Percentiles rank a stretch among this genome's conserved stretches.
phyloP scores from a whole-genome alignment of 2,797 vertebrate genomes.

The Vespertilio murinus region DNA sequence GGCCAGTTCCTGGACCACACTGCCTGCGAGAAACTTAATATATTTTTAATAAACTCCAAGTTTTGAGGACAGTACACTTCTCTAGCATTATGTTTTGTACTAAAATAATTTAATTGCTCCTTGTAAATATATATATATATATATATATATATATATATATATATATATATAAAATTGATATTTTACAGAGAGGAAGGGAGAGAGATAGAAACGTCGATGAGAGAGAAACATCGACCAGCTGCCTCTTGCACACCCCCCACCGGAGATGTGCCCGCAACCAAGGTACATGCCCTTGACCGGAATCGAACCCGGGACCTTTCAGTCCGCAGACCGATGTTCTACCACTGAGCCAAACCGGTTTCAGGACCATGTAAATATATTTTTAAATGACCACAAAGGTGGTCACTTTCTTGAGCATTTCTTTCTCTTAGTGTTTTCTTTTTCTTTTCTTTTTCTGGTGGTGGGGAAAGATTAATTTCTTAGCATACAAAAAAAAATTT shows the following conservation, averaged over 20 bases:
- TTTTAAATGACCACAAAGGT: background rate
- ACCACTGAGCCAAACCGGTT: too few species aligned
- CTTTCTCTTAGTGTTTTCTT: background rate
- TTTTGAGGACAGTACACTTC: background rate
- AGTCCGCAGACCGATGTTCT: too few species aligned
- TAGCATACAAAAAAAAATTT: background rate
- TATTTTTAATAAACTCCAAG: background rate
- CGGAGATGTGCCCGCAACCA: too few species aligned
- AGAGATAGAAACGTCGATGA: too few species aligned
- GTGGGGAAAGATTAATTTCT: background rate
- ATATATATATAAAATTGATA: too few species aligned
- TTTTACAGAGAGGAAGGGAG: too few species aligned
- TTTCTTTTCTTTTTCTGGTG: background rate
- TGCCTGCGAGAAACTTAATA: background rate
- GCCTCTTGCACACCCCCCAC: too few species aligned
- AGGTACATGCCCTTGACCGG: too few species aligned
- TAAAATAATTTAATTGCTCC: background rate
- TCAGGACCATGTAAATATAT: background rate
- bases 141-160: too few species aligned
- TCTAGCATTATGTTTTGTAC: background rate
- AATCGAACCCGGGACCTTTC: too few species aligned
- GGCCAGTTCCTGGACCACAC: background rate
- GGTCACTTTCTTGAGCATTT: background rate
- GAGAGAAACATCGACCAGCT: too few species aligned
- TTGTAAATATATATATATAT: background rate